Evolutionary conservation across 2,888 invertebrate genomes (phyloP), one percentile per base, ranked within the genome.

Genomic region (Megastigmus dorsalis): DNA sequence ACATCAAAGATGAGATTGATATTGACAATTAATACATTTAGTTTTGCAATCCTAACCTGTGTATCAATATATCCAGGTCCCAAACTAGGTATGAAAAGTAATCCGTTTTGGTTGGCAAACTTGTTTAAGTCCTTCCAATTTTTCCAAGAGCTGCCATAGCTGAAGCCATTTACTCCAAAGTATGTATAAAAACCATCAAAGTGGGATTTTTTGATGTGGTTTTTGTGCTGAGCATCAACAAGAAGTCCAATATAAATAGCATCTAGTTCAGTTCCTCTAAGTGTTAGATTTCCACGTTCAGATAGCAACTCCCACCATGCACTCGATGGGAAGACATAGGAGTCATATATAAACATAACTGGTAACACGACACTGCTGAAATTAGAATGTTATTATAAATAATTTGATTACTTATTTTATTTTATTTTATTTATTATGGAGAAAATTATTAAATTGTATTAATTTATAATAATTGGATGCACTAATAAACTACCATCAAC

Each of bases 61-160:
- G 92, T 91, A 80, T 93, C 93, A 5, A 92, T 90, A 84, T 93
- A 94, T 20, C 94, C 94, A 1, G 93, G 93, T 0, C 93, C 93
- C 7, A 93, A 90, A 18, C 93, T 92, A 10, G 93, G 93, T 69
- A 93, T 89, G 83, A 94, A 94, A 4, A 92, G 80, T 78, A 93
- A 88, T 73, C 89, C 89, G 80, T 91, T 91, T 77, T 91, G 90
- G 38, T 88, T 83, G 0, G 92, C 91, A 83, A 90, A 92, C 57
- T 89, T 90, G 82, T 88, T 90, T 10, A 90, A 82, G 83, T 89
- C 89, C 76, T 88, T 88, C 91, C 91, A 91, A 83, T 91, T 90
- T 82, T 91, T 91, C 90, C 91, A 91, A 0, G 91, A 90, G 74
- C 92, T 92, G 3, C 92, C 92, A 81, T 90, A 92, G 28, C 91